These are phyloP conservation scores for Luehdorfia chinensis DNA, from an alignment of 1,140 invertebrate species.

Conservation along the genomic window DNA sequence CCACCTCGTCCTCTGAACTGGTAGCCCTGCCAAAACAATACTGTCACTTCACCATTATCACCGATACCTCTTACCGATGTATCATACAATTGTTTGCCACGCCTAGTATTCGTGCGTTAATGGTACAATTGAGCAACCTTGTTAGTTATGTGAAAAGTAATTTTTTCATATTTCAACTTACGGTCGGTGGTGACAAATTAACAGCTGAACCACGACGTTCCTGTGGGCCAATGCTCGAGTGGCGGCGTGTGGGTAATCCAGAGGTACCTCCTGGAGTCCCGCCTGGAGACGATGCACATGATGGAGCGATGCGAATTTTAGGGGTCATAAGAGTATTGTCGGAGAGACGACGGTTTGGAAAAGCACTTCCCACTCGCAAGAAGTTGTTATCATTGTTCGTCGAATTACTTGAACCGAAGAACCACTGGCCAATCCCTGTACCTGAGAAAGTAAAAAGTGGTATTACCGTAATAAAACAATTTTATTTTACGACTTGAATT, in stretches of 20 bases:
- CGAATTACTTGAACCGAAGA: conserved; percentile 64
- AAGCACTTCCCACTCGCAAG: conserved; percentile 87
- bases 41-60: conserved; percentile 45
- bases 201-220: conserved; percentile 90
- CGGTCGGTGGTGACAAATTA: conserved; percentile 91
- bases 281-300: conserved; percentile 90
- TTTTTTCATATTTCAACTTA: conserved; percentile 69
- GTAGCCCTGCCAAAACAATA: conserved; percentile 69
- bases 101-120: no score
- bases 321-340: conserved; percentile 95
- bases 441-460: conserved; percentile 26
- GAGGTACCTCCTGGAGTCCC: conserved; percentile 85
- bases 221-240: conserved; percentile 93
- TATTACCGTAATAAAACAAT: no score
- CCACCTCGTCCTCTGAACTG: conserved; percentile 76
- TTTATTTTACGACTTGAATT: no score
- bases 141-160: neutral
- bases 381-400: conserved; percentile 86
- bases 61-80: neutral
- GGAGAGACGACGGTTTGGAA: conserved; percentile 90
- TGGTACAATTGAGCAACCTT: no score
- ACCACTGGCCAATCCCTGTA: conserved; percentile 82
- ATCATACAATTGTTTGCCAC: no score
- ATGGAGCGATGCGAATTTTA: conserved; percentile 90
- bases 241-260: conserved; percentile 88